Base-by-base conservation (phyloP, 2,797 vertebrate species). In the Enteromius anoplus region DNA sequence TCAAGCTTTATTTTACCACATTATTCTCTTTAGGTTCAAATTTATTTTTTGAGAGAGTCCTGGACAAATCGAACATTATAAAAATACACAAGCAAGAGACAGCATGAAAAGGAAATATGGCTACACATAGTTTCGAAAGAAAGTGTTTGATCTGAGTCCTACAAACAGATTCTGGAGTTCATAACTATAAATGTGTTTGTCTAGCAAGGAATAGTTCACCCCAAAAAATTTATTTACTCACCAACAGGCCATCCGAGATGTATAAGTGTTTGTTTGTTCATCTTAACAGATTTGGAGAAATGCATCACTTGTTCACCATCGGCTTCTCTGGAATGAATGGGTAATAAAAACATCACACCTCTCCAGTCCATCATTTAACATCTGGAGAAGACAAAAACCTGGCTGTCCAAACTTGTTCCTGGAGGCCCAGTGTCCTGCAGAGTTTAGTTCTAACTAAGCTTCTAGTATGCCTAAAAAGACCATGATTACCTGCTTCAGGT, bases 31-130 rank as follows among this genome's bases (percentile, higher is more conserved):
- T 19, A 53, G 29, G 5, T 21, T 34, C 34, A 73, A n/a, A 34
- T 29, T 12, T 62, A 5, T 62, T 15, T 53, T 73, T 53, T 29
- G 51, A n/a, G 26, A 17, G 32, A 34, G 10, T 53, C 29, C 49
- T 53, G 17, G 47, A 32, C 17, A 72, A 73, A 73, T n/a, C n/a
- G 53, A 73, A 73, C 19, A 53, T 53, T n/a, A 53, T 32, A 34
- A 51, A 29, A 72, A 34, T 42, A 47, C 68, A 29, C 12, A 17
- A 47, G 47, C 2, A 32, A 17, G 17, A 45, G 3, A 26, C 23
- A 47, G 11, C 4, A 45, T 51, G 47, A 51, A 4, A 23, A 55
- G n/a, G n/a, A 58, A 58, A 58, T 58, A 60, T 26, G 40, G 15
- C 45, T 21, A 34, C 19, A 6, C 17, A 32, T 72, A 19, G 15